Conservation (phyloP, 2,888 invertebrate species). For the Apeira syringaria region DNA sequence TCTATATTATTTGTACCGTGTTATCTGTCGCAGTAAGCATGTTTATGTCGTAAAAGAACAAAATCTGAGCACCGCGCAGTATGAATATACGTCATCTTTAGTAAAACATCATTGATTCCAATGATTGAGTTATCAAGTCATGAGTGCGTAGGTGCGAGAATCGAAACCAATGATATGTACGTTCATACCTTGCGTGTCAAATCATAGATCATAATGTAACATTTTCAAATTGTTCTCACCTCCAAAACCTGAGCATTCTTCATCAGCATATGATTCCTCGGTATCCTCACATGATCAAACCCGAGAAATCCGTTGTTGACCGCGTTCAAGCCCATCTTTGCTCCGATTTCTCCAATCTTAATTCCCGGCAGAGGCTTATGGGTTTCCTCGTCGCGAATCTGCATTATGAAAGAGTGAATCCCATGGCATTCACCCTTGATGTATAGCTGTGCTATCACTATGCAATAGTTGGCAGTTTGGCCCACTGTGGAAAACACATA, state of each 20-base stretch:
- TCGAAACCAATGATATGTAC: too few relatives aligned
- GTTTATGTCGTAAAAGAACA: too few relatives aligned
- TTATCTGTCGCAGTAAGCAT: too few relatives aligned
- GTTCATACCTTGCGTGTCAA: too few relatives aligned
- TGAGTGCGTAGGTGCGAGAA: too few relatives aligned
- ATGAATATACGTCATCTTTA: too few relatives aligned
- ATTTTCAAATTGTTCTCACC: slow-evolving; percentile 56
- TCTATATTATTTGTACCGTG: too few relatives aligned
- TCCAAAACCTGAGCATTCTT: slow-evolving; percentile 92
- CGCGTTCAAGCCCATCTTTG: slow-evolving; percentile 94
- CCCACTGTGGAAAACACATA: slow-evolving; percentile 87
- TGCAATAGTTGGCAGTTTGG: slow-evolving; percentile 94
- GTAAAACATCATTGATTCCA: too few relatives aligned
- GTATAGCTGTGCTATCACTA: slow-evolving; percentile 95
- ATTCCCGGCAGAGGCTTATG: slow-evolving; percentile 94
- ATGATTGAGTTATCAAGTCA: too few relatives aligned
- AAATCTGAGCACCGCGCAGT: too few relatives aligned
- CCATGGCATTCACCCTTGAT: slow-evolving; percentile 92
- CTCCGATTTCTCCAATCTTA: slow-evolving; percentile 96
- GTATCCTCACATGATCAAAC: slow-evolving; percentile 93
- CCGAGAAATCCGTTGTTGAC: slow-evolving; percentile 97
- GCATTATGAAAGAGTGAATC: slow-evolving; percentile 96
- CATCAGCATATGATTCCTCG: slow-evolving; percentile 95
- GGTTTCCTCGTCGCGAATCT: slow-evolving; percentile 93
- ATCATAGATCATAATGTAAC: too few relatives aligned